phyloP scores from a whole-genome alignment of 2,113 vertebrate species.

The human region GRCh38 chr11:21415001-21415500 shows the following conservation, averaged over 20 bases:
- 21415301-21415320: neutral
- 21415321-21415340: neutral
- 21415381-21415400: neutral
- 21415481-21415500: conserved; percentile 27
- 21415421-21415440: conserved; percentile 29
- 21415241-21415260: neutral
- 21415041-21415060: neutral
- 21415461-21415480: neutral
- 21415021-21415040: neutral
- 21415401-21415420: neutral
- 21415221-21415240: neutral
- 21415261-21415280: neutral
- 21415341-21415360: neutral
- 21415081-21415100: neutral
- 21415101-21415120: neutral
- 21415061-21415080: neutral
- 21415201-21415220: conserved; percentile 34
- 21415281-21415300: fast-evolving
- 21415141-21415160: neutral
- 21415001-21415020: neutral
- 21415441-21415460: conserved; percentile 15
- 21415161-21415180: neutral
- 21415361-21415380: conserved; percentile 23
- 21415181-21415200: neutral
- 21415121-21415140: neutral